Conservation (phyloP, 1,140 invertebrate genomes). For the Lasaia peninsularis region DNA sequence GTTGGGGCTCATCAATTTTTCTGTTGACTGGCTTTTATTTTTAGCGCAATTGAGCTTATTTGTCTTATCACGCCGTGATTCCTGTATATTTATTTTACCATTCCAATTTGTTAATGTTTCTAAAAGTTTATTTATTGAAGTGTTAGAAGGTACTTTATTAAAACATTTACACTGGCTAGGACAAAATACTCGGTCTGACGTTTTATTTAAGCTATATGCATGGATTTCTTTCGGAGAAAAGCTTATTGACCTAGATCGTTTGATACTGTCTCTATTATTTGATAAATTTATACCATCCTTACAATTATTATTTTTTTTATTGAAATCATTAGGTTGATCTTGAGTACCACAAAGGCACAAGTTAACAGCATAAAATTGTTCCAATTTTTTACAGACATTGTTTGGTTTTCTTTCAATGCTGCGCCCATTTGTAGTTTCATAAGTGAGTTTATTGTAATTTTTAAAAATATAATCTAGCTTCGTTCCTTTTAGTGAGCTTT, state of each 20-base stretch:
- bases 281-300: slow-evolving; percentile 22
- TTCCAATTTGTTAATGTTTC: slow-evolving; percentile 46
- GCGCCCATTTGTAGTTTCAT: slow-evolving; percentile 15
- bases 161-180: slow-evolving; percentile 48
- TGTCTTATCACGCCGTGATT: slow-evolving; percentile 14
- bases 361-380: slow-evolving; percentile 50
- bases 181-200: slow-evolving; percentile 24
- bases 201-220: slow-evolving; percentile 1
- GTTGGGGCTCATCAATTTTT: background rate
- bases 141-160: slow-evolving; percentile 56
- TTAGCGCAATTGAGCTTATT: slow-evolving; percentile 4
- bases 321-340: slow-evolving; percentile 18
- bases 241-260: slow-evolving; percentile 36
- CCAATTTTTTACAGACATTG: slow-evolving; percentile 32
- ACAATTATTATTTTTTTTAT: slow-evolving; percentile 16
- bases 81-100: slow-evolving; percentile 20
- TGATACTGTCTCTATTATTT: slow-evolving; percentile 27
- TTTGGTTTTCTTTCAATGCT: slow-evolving; percentile 22
- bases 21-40: background rate
- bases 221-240: slow-evolving; percentile 12
- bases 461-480: slow-evolving; percentile 6
- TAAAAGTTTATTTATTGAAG: slow-evolving; percentile 54
- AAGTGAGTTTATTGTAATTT: slow-evolving; percentile 20
- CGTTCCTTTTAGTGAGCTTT: background rate
- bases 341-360: slow-evolving; percentile 44